Percentiles rank a stretch among this genome's conserved stretches.
These are phyloP conservation scores for Dasypogon diadema DNA, from an alignment of 2,888 invertebrate genomes.

Conservation along the genomic window DNA sequence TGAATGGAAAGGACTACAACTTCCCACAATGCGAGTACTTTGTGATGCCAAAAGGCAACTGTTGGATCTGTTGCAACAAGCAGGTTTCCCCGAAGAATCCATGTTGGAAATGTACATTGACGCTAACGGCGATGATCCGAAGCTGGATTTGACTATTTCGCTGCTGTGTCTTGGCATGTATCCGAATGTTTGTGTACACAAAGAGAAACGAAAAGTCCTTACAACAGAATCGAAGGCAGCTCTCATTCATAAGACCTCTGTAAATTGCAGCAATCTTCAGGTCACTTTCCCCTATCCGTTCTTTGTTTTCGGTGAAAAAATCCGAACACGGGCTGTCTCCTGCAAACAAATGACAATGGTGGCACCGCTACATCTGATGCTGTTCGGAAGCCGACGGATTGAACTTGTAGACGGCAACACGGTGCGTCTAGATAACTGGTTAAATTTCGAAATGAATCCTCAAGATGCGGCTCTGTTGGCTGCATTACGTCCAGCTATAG, in stretches of 20 bases:
- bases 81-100: conserved; percentile 92
- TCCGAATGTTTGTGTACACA: conserved; percentile 96
- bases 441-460: conserved; percentile 88
- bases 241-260: conserved; percentile 95
- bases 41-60: conserved; percentile 88
- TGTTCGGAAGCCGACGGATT: conserved; percentile 89
- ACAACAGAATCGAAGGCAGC: conserved; percentile 97
- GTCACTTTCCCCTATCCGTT: conserved; percentile 92
- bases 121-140: conserved; percentile 80
- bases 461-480: conserved; percentile 83
- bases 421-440: conserved; percentile 92
- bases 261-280: conserved; percentile 89
- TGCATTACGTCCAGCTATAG: conserved; percentile 89
- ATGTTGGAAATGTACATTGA: conserved; percentile 81
- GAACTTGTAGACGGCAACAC: conserved; percentile 74
- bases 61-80: conserved; percentile 75
- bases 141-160: conserved; percentile 85
- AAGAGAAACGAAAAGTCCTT: conserved; percentile 94
- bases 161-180: conserved; percentile 92
- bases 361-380: conserved; percentile 88
- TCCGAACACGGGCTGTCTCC: conserved; percentile 93
- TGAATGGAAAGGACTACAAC: conserved; percentile 89
- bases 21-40: conserved; percentile 90
- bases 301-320: conserved; percentile 98
- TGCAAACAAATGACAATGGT: conserved; percentile 98